phyloP scores from a whole-genome alignment of 2,888 invertebrate species.

The Chaetogeoica ovagalla region DNA sequence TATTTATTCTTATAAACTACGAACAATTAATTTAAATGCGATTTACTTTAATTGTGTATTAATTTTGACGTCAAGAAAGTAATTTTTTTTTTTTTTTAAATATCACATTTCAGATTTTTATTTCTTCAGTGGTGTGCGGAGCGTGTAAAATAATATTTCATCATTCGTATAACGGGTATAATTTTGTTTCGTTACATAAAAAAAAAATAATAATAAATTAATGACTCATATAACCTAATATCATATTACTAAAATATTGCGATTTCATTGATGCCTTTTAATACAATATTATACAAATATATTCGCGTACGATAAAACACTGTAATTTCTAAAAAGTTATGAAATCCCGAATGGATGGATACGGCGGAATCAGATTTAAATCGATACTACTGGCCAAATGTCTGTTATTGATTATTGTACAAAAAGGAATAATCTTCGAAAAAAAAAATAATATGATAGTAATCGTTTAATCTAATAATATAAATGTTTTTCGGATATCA shows the following conservation, averaged over 20 bases:
- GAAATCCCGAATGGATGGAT: too few species aligned
- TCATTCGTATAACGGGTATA: neutral
- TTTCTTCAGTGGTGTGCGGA: too few species aligned
- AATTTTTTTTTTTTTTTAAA: too few species aligned
- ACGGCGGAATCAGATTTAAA: neutral
- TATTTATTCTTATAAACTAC: too few species aligned
- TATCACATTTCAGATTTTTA: too few species aligned
- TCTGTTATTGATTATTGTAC: neutral
- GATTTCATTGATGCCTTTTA: too few species aligned
- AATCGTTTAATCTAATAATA: neutral
- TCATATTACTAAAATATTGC: too few species aligned
- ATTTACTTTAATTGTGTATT: neutral
- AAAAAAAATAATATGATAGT: neutral
- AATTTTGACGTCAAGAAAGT: too few species aligned
- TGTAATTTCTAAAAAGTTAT: too few species aligned
- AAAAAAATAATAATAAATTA: neutral
- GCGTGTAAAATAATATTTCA: too few species aligned
- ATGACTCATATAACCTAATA: neutral
- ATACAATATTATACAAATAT: too few species aligned
- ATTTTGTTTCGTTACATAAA: neutral
- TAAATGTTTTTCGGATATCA: neutral
- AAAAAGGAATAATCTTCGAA: neutral
- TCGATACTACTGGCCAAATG: neutral
- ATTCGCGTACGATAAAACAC: too few species aligned
- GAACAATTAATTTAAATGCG: neutral